Conservation (phyloP, 2,797 vertebrate genomes). For the Hapalemur alaotrensis region DNA sequence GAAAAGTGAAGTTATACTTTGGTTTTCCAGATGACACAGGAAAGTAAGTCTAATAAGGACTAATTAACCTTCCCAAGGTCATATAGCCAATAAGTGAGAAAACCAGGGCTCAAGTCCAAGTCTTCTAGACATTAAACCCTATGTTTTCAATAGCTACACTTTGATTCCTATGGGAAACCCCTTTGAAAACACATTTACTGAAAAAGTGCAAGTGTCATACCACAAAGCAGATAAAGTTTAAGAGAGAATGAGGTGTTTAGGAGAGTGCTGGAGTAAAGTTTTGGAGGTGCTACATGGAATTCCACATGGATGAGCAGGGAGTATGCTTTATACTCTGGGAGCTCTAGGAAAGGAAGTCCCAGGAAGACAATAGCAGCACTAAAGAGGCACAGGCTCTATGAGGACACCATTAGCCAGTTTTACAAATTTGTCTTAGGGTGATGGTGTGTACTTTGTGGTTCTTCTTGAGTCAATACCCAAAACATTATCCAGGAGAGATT, state of each 20-base stretch:
- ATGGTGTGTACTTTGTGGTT: neutral
- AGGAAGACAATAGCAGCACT: neutral
- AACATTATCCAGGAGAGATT: slow-evolving; percentile 19
- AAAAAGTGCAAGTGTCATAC: neutral
- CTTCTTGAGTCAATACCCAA: neutral
- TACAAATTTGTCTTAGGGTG: neutral
- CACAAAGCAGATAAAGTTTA: neutral
- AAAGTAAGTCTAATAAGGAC: neutral
- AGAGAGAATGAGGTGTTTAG: neutral
- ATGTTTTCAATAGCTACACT: neutral
- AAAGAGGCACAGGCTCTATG: neutral
- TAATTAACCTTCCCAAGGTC: neutral
- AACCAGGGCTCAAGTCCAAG: neutral
- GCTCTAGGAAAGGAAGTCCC: neutral
- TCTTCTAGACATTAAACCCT: neutral
- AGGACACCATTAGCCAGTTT: neutral
- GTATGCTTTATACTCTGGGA: neutral
- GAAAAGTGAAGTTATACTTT: neutral
- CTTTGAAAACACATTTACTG: neutral
- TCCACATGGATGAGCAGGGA: neutral
- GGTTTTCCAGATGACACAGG: neutral
- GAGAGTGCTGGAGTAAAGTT: neutral
- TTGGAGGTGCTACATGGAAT: neutral
- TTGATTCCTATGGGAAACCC: neutral
- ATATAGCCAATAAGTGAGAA: neutral